These are phyloP conservation scores for Eriosoma lanigerum DNA, from an alignment of 1,140 invertebrate genomes.

Conservation along the genomic window DNA sequence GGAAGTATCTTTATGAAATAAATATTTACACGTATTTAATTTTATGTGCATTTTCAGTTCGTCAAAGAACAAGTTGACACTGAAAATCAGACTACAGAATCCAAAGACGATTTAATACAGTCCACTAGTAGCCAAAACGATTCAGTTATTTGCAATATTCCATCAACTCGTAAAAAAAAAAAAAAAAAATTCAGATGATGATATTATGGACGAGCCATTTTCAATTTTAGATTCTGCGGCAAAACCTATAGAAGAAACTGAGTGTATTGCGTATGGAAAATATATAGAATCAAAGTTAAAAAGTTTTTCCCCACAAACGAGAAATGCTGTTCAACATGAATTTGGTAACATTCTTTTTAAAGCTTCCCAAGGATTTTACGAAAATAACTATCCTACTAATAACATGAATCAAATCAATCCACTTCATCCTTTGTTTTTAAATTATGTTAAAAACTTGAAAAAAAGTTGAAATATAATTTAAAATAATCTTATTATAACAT, in stretches of 20 bases:
- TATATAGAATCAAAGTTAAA: background rate
- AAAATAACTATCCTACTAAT: background rate
- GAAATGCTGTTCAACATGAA: background rate
- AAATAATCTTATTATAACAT: constrained; percentile 3
- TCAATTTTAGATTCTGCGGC: background rate
- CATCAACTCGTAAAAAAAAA: background rate
- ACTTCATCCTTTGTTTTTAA: background rate
- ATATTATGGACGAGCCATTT: background rate
- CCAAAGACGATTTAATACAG: background rate
- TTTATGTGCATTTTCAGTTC: background rate
- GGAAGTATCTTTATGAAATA: no score
- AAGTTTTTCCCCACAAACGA: background rate
- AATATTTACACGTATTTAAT: background rate
- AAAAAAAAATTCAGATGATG: background rate
- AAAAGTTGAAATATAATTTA: background rate
- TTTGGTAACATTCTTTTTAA: background rate
- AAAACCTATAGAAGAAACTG: background rate
- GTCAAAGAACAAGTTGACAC: background rate
- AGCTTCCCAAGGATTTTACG: background rate
- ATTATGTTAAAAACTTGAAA: background rate
- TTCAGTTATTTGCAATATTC: background rate
- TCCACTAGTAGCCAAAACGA: background rate
- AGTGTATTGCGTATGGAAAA: background rate
- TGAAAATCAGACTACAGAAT: background rate
- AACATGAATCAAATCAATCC: no score